Evolutionary conservation across 2,113 vertebrate genomes (phyloP), one percentile per base, ranked within the genome.

Genomic region (Pteruthius melanotis): DNA sequence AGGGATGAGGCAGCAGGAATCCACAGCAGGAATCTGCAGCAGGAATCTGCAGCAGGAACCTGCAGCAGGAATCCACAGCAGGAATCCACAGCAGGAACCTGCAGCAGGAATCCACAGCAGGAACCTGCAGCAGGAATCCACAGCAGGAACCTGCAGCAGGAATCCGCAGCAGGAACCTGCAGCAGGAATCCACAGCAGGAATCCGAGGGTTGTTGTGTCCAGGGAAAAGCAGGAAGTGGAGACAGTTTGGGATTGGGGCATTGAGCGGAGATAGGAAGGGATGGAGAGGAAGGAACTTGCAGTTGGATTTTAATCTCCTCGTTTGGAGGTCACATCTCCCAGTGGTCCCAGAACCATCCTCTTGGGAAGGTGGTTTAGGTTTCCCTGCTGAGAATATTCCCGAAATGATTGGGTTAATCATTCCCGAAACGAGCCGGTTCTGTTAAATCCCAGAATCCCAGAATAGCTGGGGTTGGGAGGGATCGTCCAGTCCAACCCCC

Each of bases 401-500:
- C 4, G 57, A 19, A 21, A 7, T 2, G n/a, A n/a, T n/a, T n/a
- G n/a, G n/a, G n/a, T n/a, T n/a, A n/a, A n/a, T n/a, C 40, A 2
- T 27, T 35, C 19, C 9, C 4, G 53, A 19, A 21, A 7, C 2
- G 17, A 35, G 6, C 0, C 1, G 1, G 16, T 17, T 69, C 61
- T 60, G 47, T 40, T 45, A 26, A 31, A 61, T 54, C 24, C 5
- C 5, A 24, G 52, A 30, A 15, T 59, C 39, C 33, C 47, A 9
- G 33, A 10, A 10, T 7, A n/a, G 24, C 40, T 26, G n/a, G 78
- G 47, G 6, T 11, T 47, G 54, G 50, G 13, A 19, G n/a, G 39
- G 69, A 7, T 59, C 4, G 3, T 2, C 22, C 86, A 19, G 26
- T 21, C 40, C n/a, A 12, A 2, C 3, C 20, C 33, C 20, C 4